These are phyloP conservation scores for Aurelia sp. DNA, from an alignment of 30 jellyfish, hydroid and myxozoan genomes.

Conservation along the genomic window DNA sequence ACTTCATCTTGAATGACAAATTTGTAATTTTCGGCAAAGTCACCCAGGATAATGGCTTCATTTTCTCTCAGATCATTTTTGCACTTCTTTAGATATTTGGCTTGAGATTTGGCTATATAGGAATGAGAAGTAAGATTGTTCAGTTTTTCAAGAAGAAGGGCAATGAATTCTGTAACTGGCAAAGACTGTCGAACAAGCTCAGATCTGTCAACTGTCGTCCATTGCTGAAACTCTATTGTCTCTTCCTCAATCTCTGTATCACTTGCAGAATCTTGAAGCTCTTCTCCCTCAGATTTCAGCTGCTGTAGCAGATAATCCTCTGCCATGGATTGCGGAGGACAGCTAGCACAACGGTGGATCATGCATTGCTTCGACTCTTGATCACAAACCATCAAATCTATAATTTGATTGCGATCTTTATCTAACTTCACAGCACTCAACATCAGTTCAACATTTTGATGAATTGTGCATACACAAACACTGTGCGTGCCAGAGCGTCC, in stretches of 20 bases:
- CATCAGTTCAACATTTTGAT: conserved; percentile 66
- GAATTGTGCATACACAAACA: conserved; percentile 84
- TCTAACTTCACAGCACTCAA: conserved; percentile 35
- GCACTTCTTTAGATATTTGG: conserved; percentile 41
- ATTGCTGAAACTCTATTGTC: conserved; percentile 52
- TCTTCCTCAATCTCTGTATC: conserved; percentile 36
- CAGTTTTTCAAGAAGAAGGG: conserved; percentile 36
- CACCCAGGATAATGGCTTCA: conserved; percentile 58
- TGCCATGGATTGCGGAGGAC: conserved; percentile 42
- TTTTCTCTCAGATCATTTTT: conserved; percentile 62
- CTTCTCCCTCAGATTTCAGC: background rate
- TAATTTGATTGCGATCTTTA: conserved; percentile 37
- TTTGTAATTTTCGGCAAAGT: conserved; percentile 59
- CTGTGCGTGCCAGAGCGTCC: conserved; percentile 84
- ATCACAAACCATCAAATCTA: conserved; percentile 60
- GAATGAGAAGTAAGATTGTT: conserved; percentile 72
- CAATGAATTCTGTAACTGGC: conserved; percentile 55
- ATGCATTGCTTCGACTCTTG: conserved; percentile 72
- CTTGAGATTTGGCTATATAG: conserved; percentile 66
- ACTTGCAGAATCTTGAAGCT: too few species aligned
- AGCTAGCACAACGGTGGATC: conserved; percentile 66
- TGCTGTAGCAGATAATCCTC: conserved; percentile 23
- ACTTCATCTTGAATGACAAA: conserved; percentile 44
- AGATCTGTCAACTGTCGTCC: conserved; percentile 79
- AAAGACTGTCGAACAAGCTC: conserved; percentile 23